Conservation (phyloP, 2,797 vertebrate genomes). For the Sebastes minor region DNA sequence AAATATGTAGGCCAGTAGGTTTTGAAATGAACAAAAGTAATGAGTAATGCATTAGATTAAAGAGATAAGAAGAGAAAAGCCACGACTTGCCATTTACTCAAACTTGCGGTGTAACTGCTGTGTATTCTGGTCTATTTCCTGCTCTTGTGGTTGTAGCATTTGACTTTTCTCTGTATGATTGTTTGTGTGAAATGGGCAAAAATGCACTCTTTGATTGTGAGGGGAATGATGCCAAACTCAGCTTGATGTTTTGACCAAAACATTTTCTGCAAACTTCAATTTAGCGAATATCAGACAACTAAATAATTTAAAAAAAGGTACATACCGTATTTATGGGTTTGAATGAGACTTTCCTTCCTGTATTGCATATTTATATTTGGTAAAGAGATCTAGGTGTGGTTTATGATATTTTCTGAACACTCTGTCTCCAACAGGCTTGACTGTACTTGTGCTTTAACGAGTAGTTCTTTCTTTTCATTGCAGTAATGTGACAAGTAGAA, state of each 20-base stretch:
- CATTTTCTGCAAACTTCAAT: neutral
- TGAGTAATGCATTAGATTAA: neutral
- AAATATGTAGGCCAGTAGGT: neutral
- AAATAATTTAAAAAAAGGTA: neutral
- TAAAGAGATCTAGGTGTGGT: neutral
- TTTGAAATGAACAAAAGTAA: neutral
- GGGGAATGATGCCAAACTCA: neutral
- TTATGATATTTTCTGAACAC: neutral
- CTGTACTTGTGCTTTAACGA: neutral
- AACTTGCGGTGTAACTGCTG: neutral
- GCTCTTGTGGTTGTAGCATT: neutral
- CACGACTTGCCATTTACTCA: neutral
- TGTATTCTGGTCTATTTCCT: neutral
- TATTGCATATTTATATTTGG: neutral
- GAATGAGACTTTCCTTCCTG: neutral
- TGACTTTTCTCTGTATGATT: neutral
- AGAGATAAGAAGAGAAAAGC: neutral
- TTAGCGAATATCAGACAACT: neutral
- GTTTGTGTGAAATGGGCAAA: neutral
- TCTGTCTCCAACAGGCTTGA: neutral
- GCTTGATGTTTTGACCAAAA: neutral
- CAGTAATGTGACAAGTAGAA: neutral
- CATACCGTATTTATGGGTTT: neutral
- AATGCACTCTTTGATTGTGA: neutral
- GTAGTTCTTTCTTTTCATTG: neutral